Conservation (phyloP, 2,113 vertebrate species). For the Corythornis madagascariensis region DNA sequence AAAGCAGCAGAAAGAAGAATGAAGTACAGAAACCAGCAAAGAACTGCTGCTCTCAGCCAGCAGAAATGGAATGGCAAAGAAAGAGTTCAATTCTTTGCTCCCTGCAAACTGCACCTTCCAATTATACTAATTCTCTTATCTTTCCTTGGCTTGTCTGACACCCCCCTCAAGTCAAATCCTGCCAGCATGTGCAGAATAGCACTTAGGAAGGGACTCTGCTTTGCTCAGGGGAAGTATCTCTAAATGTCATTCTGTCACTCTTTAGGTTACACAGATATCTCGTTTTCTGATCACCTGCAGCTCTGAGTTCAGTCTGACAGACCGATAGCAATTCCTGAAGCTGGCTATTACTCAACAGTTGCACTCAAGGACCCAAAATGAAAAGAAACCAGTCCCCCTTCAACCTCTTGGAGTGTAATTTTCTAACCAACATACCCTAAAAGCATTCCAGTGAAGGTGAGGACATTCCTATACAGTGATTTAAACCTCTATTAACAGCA, state of each 20-base stretch:
- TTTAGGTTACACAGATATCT: conserved; percentile 3
- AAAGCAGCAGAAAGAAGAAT: not conserved
- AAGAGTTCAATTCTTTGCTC: not conserved
- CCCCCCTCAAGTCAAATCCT: not conserved
- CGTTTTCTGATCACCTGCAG: conserved; percentile 24
- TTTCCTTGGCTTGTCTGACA: not conserved
- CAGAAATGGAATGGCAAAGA: accelerated
- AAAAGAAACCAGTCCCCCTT: not conserved
- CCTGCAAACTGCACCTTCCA: not conserved
- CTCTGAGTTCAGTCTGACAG: not conserved
- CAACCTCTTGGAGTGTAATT: not conserved
- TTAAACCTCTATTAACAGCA: not conserved
- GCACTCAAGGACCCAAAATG: not conserved
- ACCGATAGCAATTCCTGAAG: not conserved
- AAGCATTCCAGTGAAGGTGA: not conserved
- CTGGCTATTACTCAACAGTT: not conserved
- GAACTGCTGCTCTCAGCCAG: not conserved
- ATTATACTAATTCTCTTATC: conserved; percentile 30
- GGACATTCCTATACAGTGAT: not conserved
- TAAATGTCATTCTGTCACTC: not conserved
- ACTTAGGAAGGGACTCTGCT: not conserved
- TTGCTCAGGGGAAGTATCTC: not conserved
- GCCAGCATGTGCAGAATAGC: accelerated
- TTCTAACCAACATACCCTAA: not conserved
- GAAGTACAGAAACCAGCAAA: not conserved